Evolutionary conservation across 2,797 vertebrate species (phyloP), one percentile per base, ranked within the genome.

Genomic region (Myioborus melanocephalus): DNA sequence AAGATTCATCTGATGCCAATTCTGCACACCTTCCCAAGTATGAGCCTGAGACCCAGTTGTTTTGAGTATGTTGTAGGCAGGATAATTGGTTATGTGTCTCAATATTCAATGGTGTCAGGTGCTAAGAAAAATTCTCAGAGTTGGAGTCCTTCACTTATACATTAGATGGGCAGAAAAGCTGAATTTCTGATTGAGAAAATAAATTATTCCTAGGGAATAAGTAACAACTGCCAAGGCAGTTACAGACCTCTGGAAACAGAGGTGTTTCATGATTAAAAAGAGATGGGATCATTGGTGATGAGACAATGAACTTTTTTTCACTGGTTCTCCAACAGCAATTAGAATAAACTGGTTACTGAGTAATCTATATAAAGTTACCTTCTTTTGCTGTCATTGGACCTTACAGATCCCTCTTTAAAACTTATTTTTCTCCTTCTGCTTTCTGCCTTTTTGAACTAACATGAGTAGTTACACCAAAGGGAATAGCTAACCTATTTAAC

Each of bases 401-500:
- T 89, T 20, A 43, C 9, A 64, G 30, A 71, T 91, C 10, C 43
- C 49, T 83, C 77, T 83, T 92, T 43, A 92, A 93, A 10, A 28
- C 24, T 83, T 44, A 9, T 63, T 91, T 87, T 90, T 66, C 39
- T 92, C 5, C 52, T 83, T 47, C 21, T 89, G 3, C 9, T 89
- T 83, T 26, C 23, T 87, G 37, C 47, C 12, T 76, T 86, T 87
- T 93, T 68, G 35, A 93, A 32, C 57, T 93, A 82, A 43, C 4
- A 5, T 10, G 19, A 86, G n/a, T 70, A 77, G 47, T 47, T 76
- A 50, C 21, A 82, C 76, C 18, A 46, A 82, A 73, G 89, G 84
- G 79, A 96, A 88, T 80, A 94, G 46, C 79, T 95, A 87, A 94
- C 78, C 81, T 90, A 70, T 94, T 95, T 93, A 90, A 75, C 70